phyloP scores from a whole-genome alignment of 2,113 vertebrate genomes.

The Cebus imitator region DNA sequence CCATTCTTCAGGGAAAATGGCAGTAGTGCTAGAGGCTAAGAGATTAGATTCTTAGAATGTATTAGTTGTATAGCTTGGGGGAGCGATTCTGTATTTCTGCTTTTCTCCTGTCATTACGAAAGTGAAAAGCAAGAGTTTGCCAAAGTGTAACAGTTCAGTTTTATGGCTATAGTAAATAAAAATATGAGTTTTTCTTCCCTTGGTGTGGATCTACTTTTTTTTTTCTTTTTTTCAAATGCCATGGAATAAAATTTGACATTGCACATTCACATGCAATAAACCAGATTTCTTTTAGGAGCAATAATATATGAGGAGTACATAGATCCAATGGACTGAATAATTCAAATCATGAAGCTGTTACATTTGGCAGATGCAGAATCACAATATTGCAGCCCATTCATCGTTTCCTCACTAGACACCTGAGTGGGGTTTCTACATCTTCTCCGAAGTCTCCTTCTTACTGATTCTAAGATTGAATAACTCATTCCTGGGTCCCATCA shows the following conservation, averaged over 20 bases:
- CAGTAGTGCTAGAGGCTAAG: background rate
- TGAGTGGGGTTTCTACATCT: background rate
- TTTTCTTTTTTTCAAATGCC: background rate
- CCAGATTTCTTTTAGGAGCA: background rate
- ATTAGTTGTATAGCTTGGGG: background rate
- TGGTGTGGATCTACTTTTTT: background rate
- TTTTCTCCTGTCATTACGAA: background rate
- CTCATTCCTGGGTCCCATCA: background rate
- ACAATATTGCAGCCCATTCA: background rate
- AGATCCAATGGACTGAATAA: background rate
- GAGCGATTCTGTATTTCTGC: background rate
- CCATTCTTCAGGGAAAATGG: background rate
- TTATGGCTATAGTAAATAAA: background rate
- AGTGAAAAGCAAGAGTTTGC: background rate
- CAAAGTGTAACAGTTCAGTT: background rate
- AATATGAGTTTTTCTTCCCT: background rate
- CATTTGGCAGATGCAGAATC: background rate
- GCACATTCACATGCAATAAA: background rate
- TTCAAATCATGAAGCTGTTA: conserved; percentile 25
- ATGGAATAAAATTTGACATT: conserved; percentile 15
- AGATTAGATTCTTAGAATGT: background rate
- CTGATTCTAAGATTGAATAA: conserved; percentile 32
- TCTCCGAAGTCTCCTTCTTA: background rate
- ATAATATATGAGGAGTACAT: background rate
- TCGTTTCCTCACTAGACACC: background rate